A percentile compares a stretch with the other conserved stretches of the same genome.
These are phyloP conservation scores for Rhamnusium bicolor DNA, from an alignment of 2,888 invertebrate genomes.

Conservation along the genomic window DNA sequence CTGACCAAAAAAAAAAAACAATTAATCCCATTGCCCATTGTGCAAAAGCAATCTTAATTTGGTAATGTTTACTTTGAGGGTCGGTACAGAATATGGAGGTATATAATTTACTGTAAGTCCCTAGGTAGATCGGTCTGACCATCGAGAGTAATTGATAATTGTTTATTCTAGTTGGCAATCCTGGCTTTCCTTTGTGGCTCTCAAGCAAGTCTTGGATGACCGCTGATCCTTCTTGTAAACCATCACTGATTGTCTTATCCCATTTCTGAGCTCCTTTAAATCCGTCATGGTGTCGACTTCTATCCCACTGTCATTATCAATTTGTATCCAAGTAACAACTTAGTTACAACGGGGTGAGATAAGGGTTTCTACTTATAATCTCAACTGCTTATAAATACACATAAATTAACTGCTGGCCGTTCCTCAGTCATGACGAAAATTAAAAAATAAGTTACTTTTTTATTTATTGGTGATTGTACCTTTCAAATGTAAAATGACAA, in stretches of 20 bases:
- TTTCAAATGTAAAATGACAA: no score
- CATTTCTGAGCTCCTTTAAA: slow-evolving; percentile 57
- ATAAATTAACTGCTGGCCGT: no score
- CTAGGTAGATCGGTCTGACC: slow-evolving; percentile 47
- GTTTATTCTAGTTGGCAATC: slow-evolving; percentile 62
- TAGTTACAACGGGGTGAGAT: no score
- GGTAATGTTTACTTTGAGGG: slow-evolving; percentile 38
- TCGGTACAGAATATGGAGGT: slow-evolving; percentile 31
- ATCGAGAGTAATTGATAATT: slow-evolving; percentile 62
- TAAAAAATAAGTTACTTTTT: no score
- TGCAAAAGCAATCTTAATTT: slow-evolving; percentile 36
- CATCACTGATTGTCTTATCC: slow-evolving; percentile 59
- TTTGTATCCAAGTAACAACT: background rate
- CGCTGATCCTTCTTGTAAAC: slow-evolving; percentile 57
- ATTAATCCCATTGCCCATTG: slow-evolving; percentile 40
- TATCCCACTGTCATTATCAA: slow-evolving; percentile 9
- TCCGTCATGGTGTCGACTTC: slow-evolving; percentile 45
- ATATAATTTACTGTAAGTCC: slow-evolving; percentile 33
- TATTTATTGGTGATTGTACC: no score
- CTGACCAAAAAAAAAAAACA: slow-evolving; percentile 39
- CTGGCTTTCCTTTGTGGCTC: slow-evolving; percentile 54
- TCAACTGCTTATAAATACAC: background rate
- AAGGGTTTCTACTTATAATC: background rate
- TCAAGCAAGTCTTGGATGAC: slow-evolving; percentile 48
- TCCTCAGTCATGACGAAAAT: no score